Evolutionary conservation across 2,113 vertebrate genomes (phyloP), one percentile per base, ranked within the genome.

Genomic region (Peromyscus californicus): DNA sequence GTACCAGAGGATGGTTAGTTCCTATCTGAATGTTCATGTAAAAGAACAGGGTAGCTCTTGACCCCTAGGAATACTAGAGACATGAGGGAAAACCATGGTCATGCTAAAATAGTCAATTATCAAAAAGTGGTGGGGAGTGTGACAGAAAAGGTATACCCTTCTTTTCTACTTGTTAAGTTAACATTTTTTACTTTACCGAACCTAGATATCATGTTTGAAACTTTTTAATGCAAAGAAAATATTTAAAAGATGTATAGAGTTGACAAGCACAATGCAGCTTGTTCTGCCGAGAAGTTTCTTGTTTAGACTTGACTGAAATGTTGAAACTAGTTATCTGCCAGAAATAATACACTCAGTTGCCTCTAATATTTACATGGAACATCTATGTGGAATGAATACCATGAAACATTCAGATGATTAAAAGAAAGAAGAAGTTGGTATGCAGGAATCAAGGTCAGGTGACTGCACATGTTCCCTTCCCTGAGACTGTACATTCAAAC

Each of bases 251-350:
- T 54, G 26, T 79, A 79, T 36, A 95, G 51, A 87, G 21, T 54
- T 93, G 87, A 85, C 57, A 88, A 91, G 86, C 33, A 69, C 10
- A 54, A 76, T 86, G 16, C 59, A 36, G 90, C 92, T 80, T 75
- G 65, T 96, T 67, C 29, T 92, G 45, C 16, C 31, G n/a, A 91
- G 78, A 96, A 79, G 54, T 45, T 93, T 78, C 63, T 78, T 95
- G 76, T 91, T 96, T 82, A 86, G 78, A 96, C 82, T 86, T 97
- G 95, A 96, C 61, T 78, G 31, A 85, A 85, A 84, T 67, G 8
- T 70, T 74, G 59, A 85, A 79, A 54, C 57, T 65, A 82, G 48
- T 93, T 87, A 87, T 95, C 17, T 65, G n/a, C 15, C 69, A 75
- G 67, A 42, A 78, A 65, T 26, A 57, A 59, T 89, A 78, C 17